Conservation (phyloP, 2,888 invertebrate species). For the Cantharis nigra region DNA sequence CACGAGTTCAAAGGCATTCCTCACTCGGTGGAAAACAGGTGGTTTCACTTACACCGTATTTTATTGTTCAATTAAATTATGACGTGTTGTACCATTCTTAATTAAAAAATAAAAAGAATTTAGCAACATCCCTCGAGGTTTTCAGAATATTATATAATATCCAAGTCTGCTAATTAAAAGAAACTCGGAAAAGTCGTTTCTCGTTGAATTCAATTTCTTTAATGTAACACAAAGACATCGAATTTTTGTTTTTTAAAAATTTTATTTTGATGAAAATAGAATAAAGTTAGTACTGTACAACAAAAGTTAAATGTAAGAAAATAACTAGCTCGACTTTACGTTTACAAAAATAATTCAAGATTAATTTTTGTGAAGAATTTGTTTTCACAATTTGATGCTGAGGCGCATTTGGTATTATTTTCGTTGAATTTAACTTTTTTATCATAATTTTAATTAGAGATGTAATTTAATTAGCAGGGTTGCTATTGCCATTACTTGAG, state of each 20-base stretch:
- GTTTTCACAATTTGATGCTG: not conserved
- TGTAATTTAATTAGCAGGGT: not conserved
- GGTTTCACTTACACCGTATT: not conserved
- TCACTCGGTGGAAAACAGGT: not conserved
- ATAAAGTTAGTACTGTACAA: not conserved
- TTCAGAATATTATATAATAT: not conserved
- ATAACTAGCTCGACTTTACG: no score
- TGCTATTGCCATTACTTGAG: not conserved
- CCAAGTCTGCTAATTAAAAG: not conserved
- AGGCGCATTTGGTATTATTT: not conserved
- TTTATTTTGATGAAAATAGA: not conserved
- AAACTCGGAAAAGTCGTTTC: not conserved
- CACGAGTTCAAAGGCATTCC: not conserved
- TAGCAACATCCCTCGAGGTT: not conserved
- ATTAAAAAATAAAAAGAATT: not conserved
- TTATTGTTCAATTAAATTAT: not conserved
- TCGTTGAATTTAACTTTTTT: not conserved
- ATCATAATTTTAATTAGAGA: not conserved
- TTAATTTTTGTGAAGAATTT: not conserved
- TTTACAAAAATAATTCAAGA: not conserved
- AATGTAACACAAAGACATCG: not conserved
- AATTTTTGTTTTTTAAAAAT: not conserved
- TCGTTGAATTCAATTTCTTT: not conserved
- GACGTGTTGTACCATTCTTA: not conserved
- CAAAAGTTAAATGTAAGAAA: not conserved